Evolutionary conservation across 2,888 invertebrate genomes (phyloP), one percentile per base, ranked within the genome.

Genomic region (Brachyopa scutellaris): DNA sequence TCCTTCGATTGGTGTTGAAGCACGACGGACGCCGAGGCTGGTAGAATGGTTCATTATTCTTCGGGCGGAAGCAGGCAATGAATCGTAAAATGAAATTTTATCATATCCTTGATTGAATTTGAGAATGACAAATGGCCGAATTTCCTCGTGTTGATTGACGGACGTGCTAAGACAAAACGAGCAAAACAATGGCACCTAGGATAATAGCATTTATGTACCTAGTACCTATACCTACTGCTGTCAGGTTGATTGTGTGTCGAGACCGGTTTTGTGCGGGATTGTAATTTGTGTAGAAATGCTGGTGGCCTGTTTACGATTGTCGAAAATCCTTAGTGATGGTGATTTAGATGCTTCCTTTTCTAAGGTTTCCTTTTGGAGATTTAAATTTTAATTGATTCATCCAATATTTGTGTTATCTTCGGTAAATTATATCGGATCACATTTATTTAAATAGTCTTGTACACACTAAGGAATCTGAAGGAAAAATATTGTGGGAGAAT

Each of bases 31-130:
- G 33, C 11, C n/a, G 31, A 42, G 8, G 17, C 7, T 33, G 36
- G 21, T 8, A 19, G 7, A 23, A 36, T 29, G 26, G 15, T 38
- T 17, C 29, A 31, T 36, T 59, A 31, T 61, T 61, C 53, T 33
- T 55, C 29, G 21, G 13, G 9, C 57, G 45, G 72, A 57, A 72
- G 78, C 36, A 64, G 51, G 42, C 55, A 69, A 69, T 69, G 67
- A 69, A 69, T 57, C 67, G 57, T 69, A 73, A 79, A 72, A 64
- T 53, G 64, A 53, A 73, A 79, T 79, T 66, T 79, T 59, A 73
- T 79, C 73, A 73, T 66, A 77, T 69, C 78, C 78, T 79, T 78
- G 66, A 78, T 78, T 78, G 72, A 26, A 73, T 73, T 53, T 17
- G 42, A 51, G 33, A 42, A 21, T 64, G 21, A 61, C 26, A 11